These are phyloP conservation scores for Apus apus DNA, from an alignment of 2,113 vertebrate species.

Conservation along the genomic window DNA sequence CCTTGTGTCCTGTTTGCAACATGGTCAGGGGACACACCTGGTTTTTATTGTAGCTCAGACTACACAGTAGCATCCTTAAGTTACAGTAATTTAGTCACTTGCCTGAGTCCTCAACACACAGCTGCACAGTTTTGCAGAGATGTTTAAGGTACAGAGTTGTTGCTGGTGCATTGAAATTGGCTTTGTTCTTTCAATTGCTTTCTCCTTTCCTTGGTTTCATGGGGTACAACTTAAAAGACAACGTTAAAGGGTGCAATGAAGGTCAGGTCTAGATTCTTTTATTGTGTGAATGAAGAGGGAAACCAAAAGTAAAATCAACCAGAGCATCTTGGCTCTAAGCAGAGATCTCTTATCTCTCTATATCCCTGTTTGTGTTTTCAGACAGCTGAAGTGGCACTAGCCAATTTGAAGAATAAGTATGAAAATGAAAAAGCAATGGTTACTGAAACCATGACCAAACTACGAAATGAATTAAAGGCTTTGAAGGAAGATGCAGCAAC, in stretches of 20 bases:
- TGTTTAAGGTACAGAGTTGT: not conserved
- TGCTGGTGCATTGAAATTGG: not conserved
- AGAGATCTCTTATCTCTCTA: not conserved
- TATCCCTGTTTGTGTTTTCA: constrained; percentile 64
- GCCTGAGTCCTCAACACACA: not conserved
- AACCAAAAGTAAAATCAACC: not conserved
- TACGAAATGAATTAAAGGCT: constrained; percentile 96
- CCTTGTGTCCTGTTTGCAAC: not conserved
- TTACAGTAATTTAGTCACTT: not conserved
- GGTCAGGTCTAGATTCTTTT: not conserved
- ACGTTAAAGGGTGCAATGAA: not conserved
- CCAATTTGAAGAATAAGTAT: constrained; percentile 98
- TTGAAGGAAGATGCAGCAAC: constrained; percentile 98
- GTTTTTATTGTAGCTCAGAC: not conserved
- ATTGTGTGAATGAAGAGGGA: not conserved
- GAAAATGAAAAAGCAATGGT: constrained; percentile 98
- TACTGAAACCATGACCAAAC: constrained; percentile 98
- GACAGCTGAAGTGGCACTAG: constrained; percentile 94
- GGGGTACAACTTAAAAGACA: not conserved
- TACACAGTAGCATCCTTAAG: not conserved
- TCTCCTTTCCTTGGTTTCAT: not conserved
- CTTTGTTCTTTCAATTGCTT: not conserved
- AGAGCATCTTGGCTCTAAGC: not conserved
- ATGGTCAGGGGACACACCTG: not conserved
- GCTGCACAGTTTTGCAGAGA: not conserved